These are phyloP conservation scores for Alloscopus bannaensis DNA, from an alignment of 2,888 invertebrate genomes.

Conservation along the genomic window DNA sequence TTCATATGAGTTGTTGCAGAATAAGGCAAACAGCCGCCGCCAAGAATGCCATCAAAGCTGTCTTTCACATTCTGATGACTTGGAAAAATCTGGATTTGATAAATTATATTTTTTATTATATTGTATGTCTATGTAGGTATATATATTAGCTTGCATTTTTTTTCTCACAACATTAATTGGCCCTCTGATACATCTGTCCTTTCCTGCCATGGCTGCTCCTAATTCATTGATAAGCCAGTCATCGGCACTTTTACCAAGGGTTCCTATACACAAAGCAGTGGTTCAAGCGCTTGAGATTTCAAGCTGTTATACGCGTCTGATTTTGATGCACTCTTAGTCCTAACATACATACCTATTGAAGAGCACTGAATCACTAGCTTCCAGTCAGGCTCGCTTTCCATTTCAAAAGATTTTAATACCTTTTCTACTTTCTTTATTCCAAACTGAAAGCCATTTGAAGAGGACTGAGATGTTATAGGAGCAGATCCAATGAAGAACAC, in stretches of 20 bases:
- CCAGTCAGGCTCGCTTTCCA: slow-evolving; percentile 79
- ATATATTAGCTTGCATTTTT: slow-evolving; percentile 6
- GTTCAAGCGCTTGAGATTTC: too few relatives aligned
- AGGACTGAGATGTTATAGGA: slow-evolving; percentile 86
- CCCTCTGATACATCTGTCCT: slow-evolving; percentile 55
- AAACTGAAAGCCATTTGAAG: slow-evolving; percentile 79
- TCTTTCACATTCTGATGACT: slow-evolving; percentile 87
- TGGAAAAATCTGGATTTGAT: slow-evolving; percentile 81
- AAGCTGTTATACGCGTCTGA: too few relatives aligned
- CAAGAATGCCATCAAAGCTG: slow-evolving; percentile 89
- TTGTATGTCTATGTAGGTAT: neutral
- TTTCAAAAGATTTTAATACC: slow-evolving; percentile 77
- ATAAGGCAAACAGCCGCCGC: slow-evolving; percentile 94
- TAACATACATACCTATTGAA: slow-evolving; percentile 84
- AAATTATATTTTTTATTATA: slow-evolving; percentile 8
- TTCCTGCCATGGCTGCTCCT: slow-evolving; percentile 66
- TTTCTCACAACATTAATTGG: slow-evolving; percentile 56
- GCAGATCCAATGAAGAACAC: slow-evolving; percentile 90
- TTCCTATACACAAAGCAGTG: slow-evolving; percentile 44
- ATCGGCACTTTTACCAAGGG: slow-evolving; percentile 55
- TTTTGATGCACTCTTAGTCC: too few relatives aligned
- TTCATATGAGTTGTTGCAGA: slow-evolving; percentile 84
- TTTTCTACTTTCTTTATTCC: slow-evolving; percentile 80
- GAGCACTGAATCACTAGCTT: slow-evolving; percentile 91
- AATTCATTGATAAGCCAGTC: slow-evolving; percentile 67